phyloP scores from a whole-genome alignment of 1,140 invertebrate genomes.

The Ganaspis sp. region DNA sequence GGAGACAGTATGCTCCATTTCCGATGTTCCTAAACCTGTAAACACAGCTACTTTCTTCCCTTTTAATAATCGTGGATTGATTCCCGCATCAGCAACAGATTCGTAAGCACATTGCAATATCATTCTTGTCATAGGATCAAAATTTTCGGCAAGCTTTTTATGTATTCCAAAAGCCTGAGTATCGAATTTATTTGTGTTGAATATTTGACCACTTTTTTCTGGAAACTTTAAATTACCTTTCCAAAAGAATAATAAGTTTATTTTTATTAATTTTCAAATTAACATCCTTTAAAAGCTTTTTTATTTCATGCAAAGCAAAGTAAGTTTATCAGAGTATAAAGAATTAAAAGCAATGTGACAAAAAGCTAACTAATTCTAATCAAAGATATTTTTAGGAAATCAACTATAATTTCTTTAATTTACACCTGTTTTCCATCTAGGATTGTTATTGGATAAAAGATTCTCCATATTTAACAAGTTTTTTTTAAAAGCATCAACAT shows the following conservation, averaged over 20 bases:
- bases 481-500: conserved; percentile 78
- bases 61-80: conserved; percentile 58
- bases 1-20: conserved; percentile 78
- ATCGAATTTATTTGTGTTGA: conserved; percentile 72
- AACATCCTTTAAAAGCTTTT: neutral
- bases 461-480: conserved; percentile 79
- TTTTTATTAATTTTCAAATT: too few species aligned
- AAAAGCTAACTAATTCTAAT: too few species aligned
- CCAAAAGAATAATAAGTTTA: neutral
- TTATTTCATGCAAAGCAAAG: neutral
- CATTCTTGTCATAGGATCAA: conserved; percentile 77
- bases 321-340: too few species aligned
- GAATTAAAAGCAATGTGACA: too few species aligned
- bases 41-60: conserved; percentile 87
- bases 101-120: conserved; percentile 75
- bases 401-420: neutral
- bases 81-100: conserved; percentile 68
- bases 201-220: conserved; percentile 24
- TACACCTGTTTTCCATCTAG: conserved; percentile 77
- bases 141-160: conserved; percentile 73
- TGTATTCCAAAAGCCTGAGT: conserved; percentile 78
- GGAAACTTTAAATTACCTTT: conserved; percentile 30
- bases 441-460: conserved; percentile 78
- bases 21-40: conserved; percentile 84
- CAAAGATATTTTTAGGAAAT: neutral